phyloP scores from a whole-genome alignment of 2,113 vertebrate species.

The Clinocottus analis region DNA sequence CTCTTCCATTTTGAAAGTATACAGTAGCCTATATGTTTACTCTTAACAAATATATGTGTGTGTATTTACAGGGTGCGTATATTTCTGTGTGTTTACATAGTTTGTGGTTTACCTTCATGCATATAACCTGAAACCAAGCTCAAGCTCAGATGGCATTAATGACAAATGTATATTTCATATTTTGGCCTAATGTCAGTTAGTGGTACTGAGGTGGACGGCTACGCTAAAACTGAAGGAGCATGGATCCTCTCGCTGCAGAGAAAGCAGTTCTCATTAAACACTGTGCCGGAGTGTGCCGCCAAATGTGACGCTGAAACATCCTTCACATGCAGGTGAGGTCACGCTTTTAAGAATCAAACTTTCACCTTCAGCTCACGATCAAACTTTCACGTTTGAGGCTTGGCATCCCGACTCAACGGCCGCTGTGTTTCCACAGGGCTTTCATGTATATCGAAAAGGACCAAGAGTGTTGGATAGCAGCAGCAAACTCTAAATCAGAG shows the following conservation, averaged over 20 bases:
- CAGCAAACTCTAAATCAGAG: constrained; percentile 79
- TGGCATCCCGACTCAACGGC: not conserved
- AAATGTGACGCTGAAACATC: constrained; percentile 75
- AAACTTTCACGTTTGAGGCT: not conserved
- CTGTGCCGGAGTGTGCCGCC: constrained; percentile 66
- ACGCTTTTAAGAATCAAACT: not conserved
- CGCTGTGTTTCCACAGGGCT: constrained; percentile 63
- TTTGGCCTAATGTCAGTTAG: constrained; percentile 50
- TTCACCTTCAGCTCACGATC: not conserved
- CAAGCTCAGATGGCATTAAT: not conserved
- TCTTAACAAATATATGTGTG: not conserved
- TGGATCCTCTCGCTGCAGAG: constrained; percentile 74
- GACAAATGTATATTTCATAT: not conserved
- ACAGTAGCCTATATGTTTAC: not conserved
- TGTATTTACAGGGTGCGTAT: not conserved
- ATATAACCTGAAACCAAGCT: not conserved
- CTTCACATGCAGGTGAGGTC: constrained; percentile 81
- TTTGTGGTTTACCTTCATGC: not conserved
- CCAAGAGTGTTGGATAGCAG: constrained; percentile 78
- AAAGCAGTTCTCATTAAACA: constrained; percentile 48
- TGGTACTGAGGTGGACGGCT: constrained; percentile 61
- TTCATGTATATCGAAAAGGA: constrained; percentile 82
- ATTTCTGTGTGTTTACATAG: not conserved
- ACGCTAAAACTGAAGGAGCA: constrained; percentile 79
- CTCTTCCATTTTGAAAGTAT: not conserved